Evolutionary conservation across 2,113 vertebrate genomes (phyloP).

Genomic region (Zeus faber): DNA sequence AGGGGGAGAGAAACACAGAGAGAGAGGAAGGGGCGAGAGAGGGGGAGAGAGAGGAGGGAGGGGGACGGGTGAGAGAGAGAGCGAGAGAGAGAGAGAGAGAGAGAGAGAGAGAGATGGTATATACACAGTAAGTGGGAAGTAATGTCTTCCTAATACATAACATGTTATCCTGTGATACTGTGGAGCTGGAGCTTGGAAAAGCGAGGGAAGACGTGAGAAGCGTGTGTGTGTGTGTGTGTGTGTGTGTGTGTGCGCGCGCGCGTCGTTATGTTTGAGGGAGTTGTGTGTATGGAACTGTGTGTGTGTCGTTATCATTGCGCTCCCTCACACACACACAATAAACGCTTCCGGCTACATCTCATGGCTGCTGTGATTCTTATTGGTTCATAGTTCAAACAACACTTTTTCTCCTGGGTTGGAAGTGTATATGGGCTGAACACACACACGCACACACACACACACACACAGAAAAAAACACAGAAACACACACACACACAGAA

Average conservation of each 20-base stretch:
- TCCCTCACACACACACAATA: conserved; percentile 29
- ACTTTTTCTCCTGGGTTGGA: conserved; percentile 52
- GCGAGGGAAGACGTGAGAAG: too few relatives aligned
- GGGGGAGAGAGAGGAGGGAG: conserved; percentile 31
- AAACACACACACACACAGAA: not conserved
- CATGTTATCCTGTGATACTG: conserved; percentile 25
- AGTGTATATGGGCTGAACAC: conserved; percentile 14
- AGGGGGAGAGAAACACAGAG: conserved; percentile 37
- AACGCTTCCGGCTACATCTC: conserved; percentile 56
- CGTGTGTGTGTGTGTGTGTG: conserved; percentile 16
- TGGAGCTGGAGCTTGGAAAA: not conserved
- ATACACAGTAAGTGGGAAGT: conserved; percentile 26
- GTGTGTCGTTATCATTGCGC: too few relatives aligned
- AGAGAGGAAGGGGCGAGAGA: conserved; percentile 25
- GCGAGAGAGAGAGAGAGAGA: too few relatives aligned
- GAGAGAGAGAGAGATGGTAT: conserved; percentile 32
- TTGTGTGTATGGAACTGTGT: conserved; percentile 9
- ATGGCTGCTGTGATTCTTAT: conserved; percentile 49
- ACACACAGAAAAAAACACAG: conserved; percentile 2
- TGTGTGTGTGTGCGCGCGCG: conserved; percentile 6
- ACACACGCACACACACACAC: conserved; percentile 6
- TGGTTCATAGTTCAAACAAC: conserved; percentile 67
- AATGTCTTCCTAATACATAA: conserved; percentile 35
- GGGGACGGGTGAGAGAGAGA: too few relatives aligned
- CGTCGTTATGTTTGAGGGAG: conserved; percentile 19